Evolutionary conservation across 2,888 invertebrate species (phyloP).

Genomic region (Mythimna ferrago): DNA sequence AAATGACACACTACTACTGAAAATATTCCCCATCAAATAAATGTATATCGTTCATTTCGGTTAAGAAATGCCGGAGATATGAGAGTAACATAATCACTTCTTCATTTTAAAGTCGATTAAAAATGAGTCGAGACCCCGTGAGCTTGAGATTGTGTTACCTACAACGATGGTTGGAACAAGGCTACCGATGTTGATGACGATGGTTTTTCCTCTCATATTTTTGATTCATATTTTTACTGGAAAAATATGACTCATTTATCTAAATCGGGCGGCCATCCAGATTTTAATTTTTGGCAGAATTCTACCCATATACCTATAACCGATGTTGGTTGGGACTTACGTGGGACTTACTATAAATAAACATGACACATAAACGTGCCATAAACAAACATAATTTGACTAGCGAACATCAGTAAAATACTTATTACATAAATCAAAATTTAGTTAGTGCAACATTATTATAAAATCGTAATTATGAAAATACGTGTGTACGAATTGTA

Average conservation of each 20-base stretch:
- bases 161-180: neutral
- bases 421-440: slow-evolving; percentile 1
- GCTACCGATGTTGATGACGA: neutral
- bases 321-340: slow-evolving; percentile 11
- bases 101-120: neutral
- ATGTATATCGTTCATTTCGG: neutral
- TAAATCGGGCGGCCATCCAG: slow-evolving; percentile 20
- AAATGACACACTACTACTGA: too few species aligned
- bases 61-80: neutral
- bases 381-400: neutral
- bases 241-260: slow-evolving; percentile 38
- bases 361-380: slow-evolving; percentile 1
- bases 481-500: neutral
- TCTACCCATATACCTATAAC: slow-evolving; percentile 9
- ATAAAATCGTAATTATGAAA: neutral
- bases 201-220: slow-evolving; percentile 4
- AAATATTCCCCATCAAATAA: neutral
- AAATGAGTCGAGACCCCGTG: too few species aligned
- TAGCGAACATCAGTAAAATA: neutral
- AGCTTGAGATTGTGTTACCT: neutral
- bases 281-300: slow-evolving; percentile 17
- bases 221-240: slow-evolving; percentile 22
- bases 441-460: neutral
- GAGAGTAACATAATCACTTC: neutral
- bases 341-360: slow-evolving; percentile 21